A percentile compares a stretch with the other conserved stretches of the same genome.
These are phyloP conservation scores for Synchiropus splendidus DNA, from an alignment of 2,113 vertebrate genomes.

Conservation along the genomic window DNA sequence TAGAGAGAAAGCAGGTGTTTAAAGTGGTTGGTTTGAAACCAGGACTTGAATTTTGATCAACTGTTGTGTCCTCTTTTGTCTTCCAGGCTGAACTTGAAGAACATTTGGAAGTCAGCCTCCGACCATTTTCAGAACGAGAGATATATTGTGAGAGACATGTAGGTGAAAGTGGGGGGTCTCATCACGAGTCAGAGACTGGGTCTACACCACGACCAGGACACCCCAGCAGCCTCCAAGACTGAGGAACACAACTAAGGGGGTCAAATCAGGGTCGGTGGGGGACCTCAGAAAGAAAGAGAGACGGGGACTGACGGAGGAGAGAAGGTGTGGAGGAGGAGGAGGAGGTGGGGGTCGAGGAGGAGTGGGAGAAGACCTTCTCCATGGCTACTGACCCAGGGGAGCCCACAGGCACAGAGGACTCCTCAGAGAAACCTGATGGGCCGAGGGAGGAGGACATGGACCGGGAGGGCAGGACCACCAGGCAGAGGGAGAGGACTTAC, in stretches of 20 bases:
- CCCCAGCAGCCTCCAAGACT: slow-evolving; percentile 1
- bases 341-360: slow-evolving; percentile 36
- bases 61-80: slow-evolving; percentile 37
- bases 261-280: slow-evolving; percentile 4
- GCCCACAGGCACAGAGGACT: slow-evolving; percentile 78
- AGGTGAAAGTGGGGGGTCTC: slow-evolving; percentile 25
- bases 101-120: slow-evolving; percentile 12
- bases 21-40: no score
- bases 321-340: slow-evolving; percentile 59
- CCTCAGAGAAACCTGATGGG: slow-evolving; percentile 81
- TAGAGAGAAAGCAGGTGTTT: no score
- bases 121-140: no score
- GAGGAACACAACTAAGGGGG: slow-evolving; percentile 18
- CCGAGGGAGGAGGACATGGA: slow-evolving; percentile 54
- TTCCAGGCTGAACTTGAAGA: slow-evolving; percentile 62
- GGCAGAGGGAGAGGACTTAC: slow-evolving; percentile 49
- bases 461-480: slow-evolving; percentile 34
- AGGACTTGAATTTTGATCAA: slow-evolving; percentile 1
- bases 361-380: slow-evolving; percentile 37
- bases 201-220: slow-evolving; percentile 3
- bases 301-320: slow-evolving; percentile 61
- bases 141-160: slow-evolving; percentile 15
- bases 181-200: slow-evolving; percentile 5
- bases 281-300: slow-evolving; percentile 52
- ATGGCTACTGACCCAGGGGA: slow-evolving; percentile 91